Base-by-base conservation (phyloP, 2,113 vertebrate genomes). In the Sialia sialis region DNA sequence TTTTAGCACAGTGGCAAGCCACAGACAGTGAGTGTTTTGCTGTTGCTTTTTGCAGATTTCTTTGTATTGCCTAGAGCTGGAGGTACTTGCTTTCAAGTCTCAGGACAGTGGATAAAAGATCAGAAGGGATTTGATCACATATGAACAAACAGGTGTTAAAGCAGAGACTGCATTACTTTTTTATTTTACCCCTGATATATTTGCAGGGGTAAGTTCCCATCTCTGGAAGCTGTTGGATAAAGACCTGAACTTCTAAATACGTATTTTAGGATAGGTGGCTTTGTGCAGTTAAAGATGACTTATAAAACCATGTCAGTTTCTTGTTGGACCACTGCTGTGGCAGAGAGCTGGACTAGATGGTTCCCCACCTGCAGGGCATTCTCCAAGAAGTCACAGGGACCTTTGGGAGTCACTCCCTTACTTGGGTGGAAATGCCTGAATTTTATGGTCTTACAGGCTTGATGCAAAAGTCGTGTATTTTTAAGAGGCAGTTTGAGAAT, bases 351-450 rank as follows among this genome's bases (percentile, higher is more conserved):
- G 34, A n/a, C 32, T 7, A 11, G 30, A 21, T 29, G 12, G 19
- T 23, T 7, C 14, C 8, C 6, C 3, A 13, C 29, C 21, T 54
- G 12, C 38, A 69, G 13, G 32, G 4, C 3, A 7, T 85, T 88
- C 46, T 90, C 38, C 63, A 49, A 20, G 76, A 66, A 52, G 73
- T 67, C 19, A 30, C 1, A 0, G 6, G 36, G 63, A 32, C 14
- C 8, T 27, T 0, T 0, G 18, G 4, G 11, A 41, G 4, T 55
- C 7, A 30, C 4, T 75, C 21, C 13, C 17, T 75, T n/a, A 21
- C 29, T 62, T 32, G 23, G 6, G 2, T 60, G 25, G 15, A 75
- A 72, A 16, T 29, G 29, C 19, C 36, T 44, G 52, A 74, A 77
- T 46, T 81, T 68, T 56, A 29, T 41, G 38, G 18, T 36, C 26